phyloP scores from a whole-genome alignment of 2,888 invertebrate species.

The Caenorhabditis japonica region DNA sequence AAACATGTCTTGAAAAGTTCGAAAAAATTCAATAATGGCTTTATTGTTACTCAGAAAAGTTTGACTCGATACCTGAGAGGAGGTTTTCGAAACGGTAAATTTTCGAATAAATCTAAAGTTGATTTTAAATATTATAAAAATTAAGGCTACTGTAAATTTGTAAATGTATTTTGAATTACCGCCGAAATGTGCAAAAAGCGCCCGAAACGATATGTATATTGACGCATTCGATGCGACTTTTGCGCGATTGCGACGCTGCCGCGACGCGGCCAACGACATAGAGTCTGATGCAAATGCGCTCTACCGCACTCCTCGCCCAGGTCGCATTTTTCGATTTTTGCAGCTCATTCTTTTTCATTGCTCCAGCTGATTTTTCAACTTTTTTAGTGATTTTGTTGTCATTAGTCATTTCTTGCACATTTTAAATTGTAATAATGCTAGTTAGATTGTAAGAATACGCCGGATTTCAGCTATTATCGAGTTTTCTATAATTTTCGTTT shows the following conservation, averaged over 20 bases:
- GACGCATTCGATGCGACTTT: conserved; percentile 37
- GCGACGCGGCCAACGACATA: conserved; percentile 9
- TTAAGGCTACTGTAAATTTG: no score
- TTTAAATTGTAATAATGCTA: not conserved
- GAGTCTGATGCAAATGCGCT: conserved; percentile 24
- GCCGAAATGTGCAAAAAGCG: conserved; percentile 39
- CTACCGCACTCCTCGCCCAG: conserved; percentile 18
- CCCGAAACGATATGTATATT: conserved; percentile 39
- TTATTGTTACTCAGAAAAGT: no score
- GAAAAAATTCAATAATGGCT: no score
- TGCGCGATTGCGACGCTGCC: conserved; percentile 21
- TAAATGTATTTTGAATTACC: conserved; percentile 49
- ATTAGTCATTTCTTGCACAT: not conserved
- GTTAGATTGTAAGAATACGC: no score
- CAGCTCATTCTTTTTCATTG: not conserved
- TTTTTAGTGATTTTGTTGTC: not conserved
- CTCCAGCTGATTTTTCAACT: no score
- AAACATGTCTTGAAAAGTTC: no score
- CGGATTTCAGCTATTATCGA: no score
- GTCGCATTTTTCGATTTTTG: not conserved
- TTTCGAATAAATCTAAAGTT: not conserved
- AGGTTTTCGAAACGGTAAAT: not conserved
- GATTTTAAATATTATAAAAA: not conserved
- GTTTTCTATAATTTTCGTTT: no score
- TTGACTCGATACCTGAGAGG: not conserved